Evolutionary conservation across 2,888 invertebrate genomes (phyloP).

Genomic region (Monoplex corrugatus): DNA sequence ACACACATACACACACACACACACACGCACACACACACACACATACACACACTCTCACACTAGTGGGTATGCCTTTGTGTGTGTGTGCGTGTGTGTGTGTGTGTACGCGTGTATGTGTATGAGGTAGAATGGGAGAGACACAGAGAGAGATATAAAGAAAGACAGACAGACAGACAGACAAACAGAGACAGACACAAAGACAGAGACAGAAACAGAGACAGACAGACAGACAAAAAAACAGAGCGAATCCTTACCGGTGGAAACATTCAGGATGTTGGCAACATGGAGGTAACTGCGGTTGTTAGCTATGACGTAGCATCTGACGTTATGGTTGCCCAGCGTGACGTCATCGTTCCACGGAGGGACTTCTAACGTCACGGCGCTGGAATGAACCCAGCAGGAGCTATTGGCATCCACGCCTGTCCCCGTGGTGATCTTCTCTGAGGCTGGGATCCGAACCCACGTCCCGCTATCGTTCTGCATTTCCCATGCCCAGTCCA

Average conservation of each 20-base stretch:
- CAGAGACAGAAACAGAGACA: neutral
- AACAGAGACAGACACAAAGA: neutral
- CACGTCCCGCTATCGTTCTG: too few relatives aligned
- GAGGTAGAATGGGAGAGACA: too few relatives aligned
- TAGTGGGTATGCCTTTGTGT: neutral
- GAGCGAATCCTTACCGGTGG: neutral
- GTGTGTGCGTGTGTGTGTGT: too few relatives aligned
- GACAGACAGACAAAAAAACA: neutral
- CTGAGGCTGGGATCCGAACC: too few relatives aligned
- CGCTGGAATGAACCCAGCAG: neutral
- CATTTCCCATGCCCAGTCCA: too few relatives aligned
- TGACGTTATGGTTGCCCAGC: neutral
- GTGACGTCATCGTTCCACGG: neutral
- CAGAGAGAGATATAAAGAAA: neutral
- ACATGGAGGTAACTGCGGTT: neutral
- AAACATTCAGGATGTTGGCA: neutral
- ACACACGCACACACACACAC: neutral
- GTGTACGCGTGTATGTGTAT: too few relatives aligned
- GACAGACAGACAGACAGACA: neutral
- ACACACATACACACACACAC: neutral
- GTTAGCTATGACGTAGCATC: neutral
- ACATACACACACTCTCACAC: neutral
- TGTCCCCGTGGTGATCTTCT: too few relatives aligned
- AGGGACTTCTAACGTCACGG: neutral
- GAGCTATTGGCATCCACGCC: too few relatives aligned